Evolutionary conservation across 2,797 vertebrate species (phyloP), one percentile per base, ranked within the genome.

Genomic region (Cheirogaleus major): DNA sequence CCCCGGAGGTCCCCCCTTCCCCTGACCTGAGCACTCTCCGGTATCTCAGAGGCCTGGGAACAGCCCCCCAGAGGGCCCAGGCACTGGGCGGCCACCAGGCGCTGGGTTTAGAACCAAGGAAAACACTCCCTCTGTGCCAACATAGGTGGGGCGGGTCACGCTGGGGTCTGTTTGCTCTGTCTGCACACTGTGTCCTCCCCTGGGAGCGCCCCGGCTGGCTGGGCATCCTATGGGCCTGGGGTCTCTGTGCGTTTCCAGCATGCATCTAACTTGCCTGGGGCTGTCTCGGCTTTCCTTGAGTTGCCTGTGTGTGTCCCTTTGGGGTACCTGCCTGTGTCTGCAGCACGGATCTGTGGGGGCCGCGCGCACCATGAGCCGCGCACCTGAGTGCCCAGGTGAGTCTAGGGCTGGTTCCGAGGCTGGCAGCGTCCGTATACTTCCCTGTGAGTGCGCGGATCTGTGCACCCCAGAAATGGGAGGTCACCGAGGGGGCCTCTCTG

Each of bases 141-240:
- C 88, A 81, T 45, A 84, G 97, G 97, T 86, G 96, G 89, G 91
- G 93, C 70, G 57, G 96, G 97, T 94, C 97, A 97, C 25, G 25
- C 94, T 67, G 41, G 65, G 92, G 95, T 95, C 93, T 97, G 93
- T 97, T 98, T 97, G 96, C 75, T 95, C 86, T 86, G 93, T 93
- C 91, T 95, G 89, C 67, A 88, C 72, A 17, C 27, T 17, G 88
- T 48, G 80, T 57, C 87, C 70, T 93, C 82, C 73, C 25, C 65
- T 52, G 69, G 70, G 65, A 94, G 52, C 50, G 52, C 88, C 73
- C 50, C 50, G 35, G 72, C 48, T 65, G 67, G 3, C 35, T 20
- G 59, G 32, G 30, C 55, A 57, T 90, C 89, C 86, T 63, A 9
- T 14, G 32, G 30, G 18, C 20, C 67, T 30, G 65, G 75, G 55